Evolutionary conservation across 2,888 invertebrate genomes (phyloP).

Genomic region (Keiferia lycopersicella): DNA sequence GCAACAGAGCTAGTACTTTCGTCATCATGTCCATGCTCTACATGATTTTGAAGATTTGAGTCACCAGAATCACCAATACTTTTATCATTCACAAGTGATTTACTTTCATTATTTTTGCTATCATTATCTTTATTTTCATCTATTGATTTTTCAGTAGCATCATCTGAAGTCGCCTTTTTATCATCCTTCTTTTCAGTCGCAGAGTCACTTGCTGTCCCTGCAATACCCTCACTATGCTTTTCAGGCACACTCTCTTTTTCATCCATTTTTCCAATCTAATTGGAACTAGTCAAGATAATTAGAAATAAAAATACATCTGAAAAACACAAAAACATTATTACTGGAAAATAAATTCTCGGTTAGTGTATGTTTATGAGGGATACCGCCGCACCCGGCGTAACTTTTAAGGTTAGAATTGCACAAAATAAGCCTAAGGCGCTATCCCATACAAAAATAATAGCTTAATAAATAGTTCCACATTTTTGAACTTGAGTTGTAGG

Average conservation of each 20-base stretch:
- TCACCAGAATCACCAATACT: conserved; percentile 31
- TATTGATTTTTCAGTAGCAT: conserved; percentile 6
- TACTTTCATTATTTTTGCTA: conserved; percentile 23
- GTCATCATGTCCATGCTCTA: conserved; percentile 44
- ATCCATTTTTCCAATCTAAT: conserved; percentile 64
- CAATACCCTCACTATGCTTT: conserved; percentile 27
- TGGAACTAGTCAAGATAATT: conserved; percentile 44
- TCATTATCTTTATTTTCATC: conserved; percentile 37
- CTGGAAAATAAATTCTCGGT: background rate
- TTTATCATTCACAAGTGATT: background rate
- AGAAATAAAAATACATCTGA: conserved; percentile 55
- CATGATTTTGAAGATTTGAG: conserved; percentile 61
- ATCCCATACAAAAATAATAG: background rate
- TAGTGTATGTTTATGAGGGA: conserved; percentile 27
- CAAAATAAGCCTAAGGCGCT: background rate
- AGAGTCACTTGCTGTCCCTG: conserved; percentile 26
- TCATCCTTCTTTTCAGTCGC: conserved; percentile 34
- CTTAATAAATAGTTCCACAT: background rate
- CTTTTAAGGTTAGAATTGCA: conserved; percentile 66
- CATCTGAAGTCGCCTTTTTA: conserved; percentile 24
- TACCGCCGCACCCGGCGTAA: conserved; percentile 60
- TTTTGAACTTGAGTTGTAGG: background rate
- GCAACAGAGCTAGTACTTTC: conserved; percentile 33
- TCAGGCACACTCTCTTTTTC: conserved; percentile 58
- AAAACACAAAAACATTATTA: conserved; percentile 38